phyloP scores from a whole-genome alignment of 2,113 vertebrate genomes.

The Leptocoma aspasia region DNA sequence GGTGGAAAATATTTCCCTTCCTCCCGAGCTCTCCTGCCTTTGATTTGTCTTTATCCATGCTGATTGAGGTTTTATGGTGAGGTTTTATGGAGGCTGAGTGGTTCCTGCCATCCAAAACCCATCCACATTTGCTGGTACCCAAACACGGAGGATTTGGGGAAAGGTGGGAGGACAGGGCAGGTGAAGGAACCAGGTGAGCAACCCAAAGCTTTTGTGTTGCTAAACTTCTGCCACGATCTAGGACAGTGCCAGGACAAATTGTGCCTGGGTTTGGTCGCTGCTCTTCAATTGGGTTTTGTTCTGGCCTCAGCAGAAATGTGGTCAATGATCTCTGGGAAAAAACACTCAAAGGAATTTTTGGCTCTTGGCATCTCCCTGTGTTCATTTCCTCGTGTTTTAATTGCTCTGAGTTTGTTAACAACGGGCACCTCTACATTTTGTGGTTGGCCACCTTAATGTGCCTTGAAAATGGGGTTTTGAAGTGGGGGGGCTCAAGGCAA shows the following conservation, averaged over 20 bases:
- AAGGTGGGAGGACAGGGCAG: background rate
- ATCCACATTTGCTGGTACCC: fast-evolving
- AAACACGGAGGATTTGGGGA: background rate
- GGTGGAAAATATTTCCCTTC: background rate
- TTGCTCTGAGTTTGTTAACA: background rate
- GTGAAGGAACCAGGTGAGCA: background rate
- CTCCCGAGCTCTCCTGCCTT: background rate
- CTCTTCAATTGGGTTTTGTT: background rate
- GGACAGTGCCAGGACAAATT: background rate
- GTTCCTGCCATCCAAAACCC: fast-evolving
- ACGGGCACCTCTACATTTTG: background rate
- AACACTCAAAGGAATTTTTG: background rate
- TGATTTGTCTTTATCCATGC: background rate
- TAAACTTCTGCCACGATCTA: background rate
- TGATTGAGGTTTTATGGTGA: background rate
- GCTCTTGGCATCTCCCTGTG: fast-evolving
- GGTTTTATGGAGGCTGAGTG: fast-evolving
- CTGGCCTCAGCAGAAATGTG: background rate
- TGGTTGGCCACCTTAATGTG: fast-evolving
- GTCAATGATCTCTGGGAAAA: fast-evolving
- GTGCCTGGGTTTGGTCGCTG: background rate
- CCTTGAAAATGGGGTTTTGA: background rate
- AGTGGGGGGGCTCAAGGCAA: background rate
- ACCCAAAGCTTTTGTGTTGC: background rate
- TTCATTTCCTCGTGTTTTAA: background rate